A percentile compares a stretch with the other conserved stretches of the same genome.
These are phyloP conservation scores for Yasuhikotakia modesta DNA, from an alignment of 2,797 vertebrate genomes.

Conservation along the genomic window DNA sequence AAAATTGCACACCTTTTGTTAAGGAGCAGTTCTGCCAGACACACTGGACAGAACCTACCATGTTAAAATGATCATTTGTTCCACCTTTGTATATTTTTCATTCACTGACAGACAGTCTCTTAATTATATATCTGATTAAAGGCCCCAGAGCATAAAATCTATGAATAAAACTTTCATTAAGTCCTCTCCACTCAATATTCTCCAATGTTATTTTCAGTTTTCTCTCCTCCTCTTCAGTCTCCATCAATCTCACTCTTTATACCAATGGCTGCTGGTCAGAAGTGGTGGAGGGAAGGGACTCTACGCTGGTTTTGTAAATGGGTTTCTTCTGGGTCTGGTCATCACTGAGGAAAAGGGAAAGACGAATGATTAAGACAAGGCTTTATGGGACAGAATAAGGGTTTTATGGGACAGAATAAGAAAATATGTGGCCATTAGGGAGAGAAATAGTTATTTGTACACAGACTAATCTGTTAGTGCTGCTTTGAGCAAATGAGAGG, in stretches of 20 bases:
- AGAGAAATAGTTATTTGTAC: slow-evolving; percentile 56
- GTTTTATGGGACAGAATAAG: slow-evolving; percentile 17
- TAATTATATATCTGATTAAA: slow-evolving; percentile 40
- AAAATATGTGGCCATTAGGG: slow-evolving; percentile 2
- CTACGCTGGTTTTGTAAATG: slow-evolving; percentile 80
- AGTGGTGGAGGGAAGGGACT: slow-evolving; percentile 72
- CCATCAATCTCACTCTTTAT: slow-evolving; percentile 63
- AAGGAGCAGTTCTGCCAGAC: slow-evolving; percentile 48
- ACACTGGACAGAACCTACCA: slow-evolving; percentile 54
- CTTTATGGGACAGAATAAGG: slow-evolving; percentile 30
- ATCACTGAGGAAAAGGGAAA: slow-evolving; percentile 69
- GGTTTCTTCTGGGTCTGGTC: slow-evolving; percentile 82
- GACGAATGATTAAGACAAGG: not conserved
- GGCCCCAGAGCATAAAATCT: slow-evolving; percentile 27
- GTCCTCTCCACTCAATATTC: slow-evolving; percentile 29
- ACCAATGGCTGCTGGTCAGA: slow-evolving; percentile 82
- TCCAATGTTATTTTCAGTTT: slow-evolving; percentile 22
- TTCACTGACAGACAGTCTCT: slow-evolving; percentile 49
- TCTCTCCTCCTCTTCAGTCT: slow-evolving; percentile 21
- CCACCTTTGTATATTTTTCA: slow-evolving; percentile 53
- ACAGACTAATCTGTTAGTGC: slow-evolving; percentile 53
- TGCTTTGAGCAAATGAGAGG: slow-evolving; percentile 40
- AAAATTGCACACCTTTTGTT: slow-evolving; percentile 72
- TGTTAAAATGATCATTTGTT: slow-evolving; percentile 68
- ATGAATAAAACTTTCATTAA: slow-evolving; percentile 10